Evolutionary conservation across 2,797 vertebrate species (phyloP).

Genomic region (Gambusia yucatana): DNA sequence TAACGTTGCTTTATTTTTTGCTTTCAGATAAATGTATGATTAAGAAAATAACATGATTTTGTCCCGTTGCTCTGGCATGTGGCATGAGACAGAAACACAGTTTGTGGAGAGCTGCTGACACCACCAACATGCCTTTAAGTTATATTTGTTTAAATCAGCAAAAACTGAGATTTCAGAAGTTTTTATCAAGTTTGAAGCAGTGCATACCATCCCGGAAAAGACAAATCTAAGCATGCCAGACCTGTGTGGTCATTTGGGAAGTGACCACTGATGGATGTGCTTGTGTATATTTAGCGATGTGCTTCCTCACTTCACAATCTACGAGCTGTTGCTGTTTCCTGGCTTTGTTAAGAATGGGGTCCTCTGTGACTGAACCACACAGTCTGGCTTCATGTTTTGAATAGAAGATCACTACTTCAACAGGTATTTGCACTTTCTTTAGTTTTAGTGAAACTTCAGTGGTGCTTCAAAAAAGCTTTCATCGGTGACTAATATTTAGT

Average conservation of each 20-base stretch:
- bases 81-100: not conserved
- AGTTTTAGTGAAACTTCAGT: not conserved
- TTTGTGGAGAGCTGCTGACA: not conserved
- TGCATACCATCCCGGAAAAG: not conserved
- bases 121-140: not conserved
- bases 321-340: not conserved
- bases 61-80: not conserved
- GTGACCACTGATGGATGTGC: slow-evolving; percentile 2
- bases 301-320: not conserved
- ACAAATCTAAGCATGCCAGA: not conserved
- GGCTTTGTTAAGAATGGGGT: not conserved
- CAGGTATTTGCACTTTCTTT: not conserved
- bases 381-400: not conserved
- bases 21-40: not conserved
- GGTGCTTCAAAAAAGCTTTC: not conserved
- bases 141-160: not conserved
- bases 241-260: not conserved
- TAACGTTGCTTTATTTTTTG: not conserved
- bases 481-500: not conserved
- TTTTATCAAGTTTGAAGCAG: not conserved
- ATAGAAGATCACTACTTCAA: not conserved
- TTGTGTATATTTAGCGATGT: not conserved
- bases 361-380: not conserved
- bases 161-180: not conserved
- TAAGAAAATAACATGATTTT: not conserved